Base-by-base conservation (phyloP, 2,888 invertebrate genomes). In the Scrobipalpa costella region DNA sequence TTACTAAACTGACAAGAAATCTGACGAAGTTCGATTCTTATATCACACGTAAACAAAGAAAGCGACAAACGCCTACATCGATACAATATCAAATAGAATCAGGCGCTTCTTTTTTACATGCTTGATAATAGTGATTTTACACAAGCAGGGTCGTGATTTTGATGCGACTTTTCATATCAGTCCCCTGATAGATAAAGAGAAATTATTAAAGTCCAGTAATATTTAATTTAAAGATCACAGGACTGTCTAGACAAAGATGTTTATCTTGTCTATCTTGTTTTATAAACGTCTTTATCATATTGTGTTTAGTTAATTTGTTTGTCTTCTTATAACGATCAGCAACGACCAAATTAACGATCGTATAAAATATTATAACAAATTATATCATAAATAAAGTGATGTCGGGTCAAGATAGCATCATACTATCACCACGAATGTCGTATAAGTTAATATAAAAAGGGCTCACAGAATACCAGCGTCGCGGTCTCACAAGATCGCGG, bases 111-210 rank as follows among this genome's bases (percentile, higher is more conserved):
- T 44, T n/a, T 15, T 6, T 15, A 15, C 44, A 44, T 44, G 44
- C 44, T 15, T 44, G 44, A 44, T n/a, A 44, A 44, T n/a, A 44
- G 44, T 44, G 44, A 44, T 44, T 44, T 15, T 44, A 15, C n/a
- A 0, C 9, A 44, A 6, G 9, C 44, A 44, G 44, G 44, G 44
- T 5, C 44, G 44, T 44, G 44, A 44, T 44, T 44, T 44, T 44
- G 44, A 44, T 44, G 44, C 44, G 44, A 0, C n/a, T 44, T 44
- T 15, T 44, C 27, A 44, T 44, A 44, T 44, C 44, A 44, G 44
- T 44, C n/a, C 13, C n/a, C 44, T n/a, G 40, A 9, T 44, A 44
- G 44, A 44, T 44, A 44, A 44, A 0, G 9, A 0, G 44, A 15
- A 44, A 44, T n/a, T 44, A 44, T 44, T 44, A 44, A 44, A 44